phyloP scores from a whole-genome alignment of 1,140 invertebrate genomes.

The Drosophila miranda region DNA sequence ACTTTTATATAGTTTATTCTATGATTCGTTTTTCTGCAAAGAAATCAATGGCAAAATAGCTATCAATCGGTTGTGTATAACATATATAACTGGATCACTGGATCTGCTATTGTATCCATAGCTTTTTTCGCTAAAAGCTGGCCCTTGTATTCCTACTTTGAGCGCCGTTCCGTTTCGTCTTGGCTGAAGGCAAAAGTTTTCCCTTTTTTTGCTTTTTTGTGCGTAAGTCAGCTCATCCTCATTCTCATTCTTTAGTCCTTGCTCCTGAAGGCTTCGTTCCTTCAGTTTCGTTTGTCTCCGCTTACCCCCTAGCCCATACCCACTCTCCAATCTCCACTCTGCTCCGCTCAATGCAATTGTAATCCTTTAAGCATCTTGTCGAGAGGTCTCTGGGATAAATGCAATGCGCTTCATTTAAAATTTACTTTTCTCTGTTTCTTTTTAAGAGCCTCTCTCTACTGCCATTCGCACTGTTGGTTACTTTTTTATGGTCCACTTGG shows the following conservation, averaged over 20 bases:
- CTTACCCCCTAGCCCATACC: no score
- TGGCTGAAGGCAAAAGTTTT: slow-evolving; percentile 29
- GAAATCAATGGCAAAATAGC: no score
- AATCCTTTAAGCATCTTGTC: slow-evolving; percentile 71
- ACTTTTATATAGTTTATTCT: no score
- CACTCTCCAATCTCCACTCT: slow-evolving; percentile 3
- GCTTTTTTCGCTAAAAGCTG: no score
- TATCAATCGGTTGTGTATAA: no score
- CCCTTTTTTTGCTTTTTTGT: slow-evolving; percentile 23
- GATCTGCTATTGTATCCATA: no score
- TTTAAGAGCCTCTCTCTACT: slow-evolving; percentile 41
- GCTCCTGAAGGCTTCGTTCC: no score
- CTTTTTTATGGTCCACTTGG: slow-evolving; percentile 69
- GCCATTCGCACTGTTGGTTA: slow-evolving; percentile 33
- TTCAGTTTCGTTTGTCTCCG: background rate
- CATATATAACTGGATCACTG: no score
- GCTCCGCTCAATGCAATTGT: slow-evolving; percentile 57
- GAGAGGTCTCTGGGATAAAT: slow-evolving; percentile 52
- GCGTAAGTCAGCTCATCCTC: slow-evolving; percentile 33
- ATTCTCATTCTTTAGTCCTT: slow-evolving; percentile 21
- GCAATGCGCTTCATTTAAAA: slow-evolving; percentile 73
- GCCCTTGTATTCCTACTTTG: background rate
- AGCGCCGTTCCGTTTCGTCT: slow-evolving; percentile 2
- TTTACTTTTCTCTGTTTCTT: slow-evolving; percentile 43
- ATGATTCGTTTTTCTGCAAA: no score